Evolutionary conservation across 2,113 vertebrate genomes (phyloP).

Genomic region (Murina feae): DNA sequence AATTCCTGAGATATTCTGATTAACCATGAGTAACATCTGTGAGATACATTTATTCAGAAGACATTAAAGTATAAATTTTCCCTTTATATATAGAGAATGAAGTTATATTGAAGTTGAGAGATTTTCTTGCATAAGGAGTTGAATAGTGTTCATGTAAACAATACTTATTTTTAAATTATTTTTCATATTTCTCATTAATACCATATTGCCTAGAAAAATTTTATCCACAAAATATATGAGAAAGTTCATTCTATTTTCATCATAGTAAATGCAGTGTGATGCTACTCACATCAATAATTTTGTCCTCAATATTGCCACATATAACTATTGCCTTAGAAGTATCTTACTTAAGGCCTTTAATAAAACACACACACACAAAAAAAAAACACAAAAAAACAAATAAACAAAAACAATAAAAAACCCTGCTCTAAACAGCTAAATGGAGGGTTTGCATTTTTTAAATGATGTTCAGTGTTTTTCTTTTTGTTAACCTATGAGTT

Average conservation of each 20-base stretch:
- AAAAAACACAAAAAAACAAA: background rate
- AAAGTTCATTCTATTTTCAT: slow-evolving; percentile 54
- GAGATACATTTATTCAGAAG: background rate
- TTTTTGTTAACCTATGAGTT: slow-evolving; percentile 10
- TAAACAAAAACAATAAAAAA: background rate
- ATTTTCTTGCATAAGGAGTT: background rate
- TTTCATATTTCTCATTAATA: background rate
- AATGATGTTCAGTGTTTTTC: slow-evolving; percentile 46
- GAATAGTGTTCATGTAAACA: background rate
- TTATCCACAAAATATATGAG: background rate
- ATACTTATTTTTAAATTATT: background rate
- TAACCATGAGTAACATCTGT: background rate
- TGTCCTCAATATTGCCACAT: background rate
- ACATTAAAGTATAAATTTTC: background rate
- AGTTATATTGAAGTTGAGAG: background rate
- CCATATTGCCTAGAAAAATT: background rate
- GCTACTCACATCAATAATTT: slow-evolving; percentile 41
- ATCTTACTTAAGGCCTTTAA: background rate
- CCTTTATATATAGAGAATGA: background rate
- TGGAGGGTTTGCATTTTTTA: slow-evolving; percentile 25
- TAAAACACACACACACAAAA: too few species aligned
- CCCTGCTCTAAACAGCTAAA: slow-evolving; percentile 34
- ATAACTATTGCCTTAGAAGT: background rate
- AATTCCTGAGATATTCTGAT: background rate
- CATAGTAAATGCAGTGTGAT: slow-evolving; percentile 23